Base-by-base conservation (phyloP, 2,113 vertebrate genomes). In the Nothobranchius kuhntae region DNA sequence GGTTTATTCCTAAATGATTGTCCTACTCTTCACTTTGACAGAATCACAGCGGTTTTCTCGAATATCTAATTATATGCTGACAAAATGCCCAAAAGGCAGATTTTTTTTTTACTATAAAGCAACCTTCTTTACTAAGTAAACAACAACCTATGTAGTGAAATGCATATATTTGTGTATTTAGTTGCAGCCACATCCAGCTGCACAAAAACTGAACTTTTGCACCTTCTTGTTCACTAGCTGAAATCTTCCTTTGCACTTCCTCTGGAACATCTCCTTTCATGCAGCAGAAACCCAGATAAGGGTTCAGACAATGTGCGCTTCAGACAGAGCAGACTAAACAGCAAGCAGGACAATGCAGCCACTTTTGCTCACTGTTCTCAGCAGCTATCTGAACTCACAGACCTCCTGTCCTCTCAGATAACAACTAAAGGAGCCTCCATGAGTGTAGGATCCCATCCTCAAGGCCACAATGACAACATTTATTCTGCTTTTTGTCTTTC, bases 301-400 rank as follows among this genome's bases (percentile, higher is more conserved):
- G 17, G 36, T 36, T 62, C 24, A 17, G 62, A 69, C 64, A 53
- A 44, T 44, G 14, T 47, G 13, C 4, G 0, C 38, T 66, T 63
- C 6, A 44, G 54, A 73, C 55, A 13, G 68, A 77, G 65, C 78
- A 51, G 12, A n/a, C 21, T 66, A 13, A 52, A 52, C 14, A 60
- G 36, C 57, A 17, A n/a, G 2, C 4, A 1, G 40, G 30, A 83
- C 83, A 71, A 78, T 53, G 69, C 45, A 7, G 52, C 70, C 44
- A 9, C 55, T 71, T 67, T n/a, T 36, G 54, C 38, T 58, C 42
- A 26, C 7, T 13, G 55, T 53, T 36, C 30, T 55, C 71, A 65
- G 52, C 60, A 65, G 71, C 68, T 52, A 62, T 85, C 78, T 69
- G 73, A 63, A 1, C 54, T 60, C 10, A 55, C 60, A 71, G 46